Base-by-base conservation (phyloP, 2,888 invertebrate species). In the Ptycholaimellus sp. region DNA sequence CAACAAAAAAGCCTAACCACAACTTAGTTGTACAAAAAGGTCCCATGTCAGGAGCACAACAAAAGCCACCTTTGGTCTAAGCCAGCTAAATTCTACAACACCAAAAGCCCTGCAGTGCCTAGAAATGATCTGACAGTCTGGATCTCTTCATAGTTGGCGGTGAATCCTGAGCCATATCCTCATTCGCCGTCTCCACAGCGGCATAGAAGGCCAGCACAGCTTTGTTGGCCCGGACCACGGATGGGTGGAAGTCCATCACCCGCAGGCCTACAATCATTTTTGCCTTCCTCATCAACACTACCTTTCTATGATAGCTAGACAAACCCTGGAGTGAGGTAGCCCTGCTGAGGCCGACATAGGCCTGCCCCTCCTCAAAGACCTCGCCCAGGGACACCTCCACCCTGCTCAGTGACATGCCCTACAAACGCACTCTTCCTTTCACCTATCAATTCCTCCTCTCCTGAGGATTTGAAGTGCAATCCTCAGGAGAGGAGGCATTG, bases 311-410 rank as follows among this genome's bases (percentile, higher is more conserved):
- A n/a, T n/a, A n/a, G n/a, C n/a, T n/a, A n/a, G n/a, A n/a, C n/a
- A n/a, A n/a, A n/a, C n/a, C n/a, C n/a, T n/a, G 69, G 35, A 90
- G 65, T 53, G 76, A 81, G 54, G 80, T 76, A 9, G 87, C 85
- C 45, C 90, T 68, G 13, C 85, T 85, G 7, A 90, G 61, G 1
- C 87, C 90, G 0, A 90, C 87, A 62, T 90, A 90, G 0, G 87
- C 81, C 62, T 90, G 87, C 0, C 90, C 90, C 25, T 80, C 76
- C 64, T 87, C 85, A 63, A 90, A 90, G 27, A 85, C 83, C 52
- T 76, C 72, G 0, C 73, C 70, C 35, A 87, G 61, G 5, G 81
- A 79, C 74, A 87, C 82, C 64, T 87, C 85, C 1, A 85, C 83
- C 64, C 83, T 83, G 56, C 87, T 85, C 45, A 87, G 64, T 1